phyloP scores from a whole-genome alignment of 2,888 invertebrate genomes.

The Idaea biselata region DNA sequence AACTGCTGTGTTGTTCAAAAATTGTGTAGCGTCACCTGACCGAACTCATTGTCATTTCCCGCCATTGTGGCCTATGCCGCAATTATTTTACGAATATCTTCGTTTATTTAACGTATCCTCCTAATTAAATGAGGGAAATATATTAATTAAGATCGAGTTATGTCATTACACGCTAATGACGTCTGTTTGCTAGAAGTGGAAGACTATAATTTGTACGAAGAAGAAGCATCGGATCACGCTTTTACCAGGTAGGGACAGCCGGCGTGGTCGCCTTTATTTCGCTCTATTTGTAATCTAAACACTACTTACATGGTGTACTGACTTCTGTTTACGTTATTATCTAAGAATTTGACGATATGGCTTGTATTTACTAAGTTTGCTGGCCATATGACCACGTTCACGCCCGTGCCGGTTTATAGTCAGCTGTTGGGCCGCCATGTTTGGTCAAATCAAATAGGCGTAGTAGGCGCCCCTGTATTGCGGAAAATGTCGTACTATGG shows the following conservation, averaged over 20 bases:
- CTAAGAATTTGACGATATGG: slow-evolving; percentile 16
- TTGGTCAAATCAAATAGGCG: slow-evolving; percentile 78
- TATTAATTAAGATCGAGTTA: slow-evolving; percentile 60
- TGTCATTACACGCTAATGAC: slow-evolving; percentile 80
- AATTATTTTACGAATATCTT: slow-evolving; percentile 43
- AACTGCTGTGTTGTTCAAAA: slow-evolving; percentile 44
- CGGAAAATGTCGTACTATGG: slow-evolving; percentile 48
- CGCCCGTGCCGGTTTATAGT: slow-evolving; percentile 76
- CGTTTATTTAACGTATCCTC: slow-evolving; percentile 39
- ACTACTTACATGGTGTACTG: background rate
- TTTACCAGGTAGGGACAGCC: slow-evolving; percentile 74
- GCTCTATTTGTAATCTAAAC: slow-evolving; percentile 14
- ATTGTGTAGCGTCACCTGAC: slow-evolving; percentile 79
- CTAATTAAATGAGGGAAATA: slow-evolving; percentile 56
- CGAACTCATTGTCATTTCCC: slow-evolving; percentile 80
- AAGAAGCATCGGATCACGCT: slow-evolving; percentile 79
- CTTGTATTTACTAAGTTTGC: slow-evolving; percentile 24
- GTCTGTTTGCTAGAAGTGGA: slow-evolving; percentile 79
- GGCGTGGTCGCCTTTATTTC: slow-evolving; percentile 62
- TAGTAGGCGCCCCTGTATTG: slow-evolving; percentile 63
- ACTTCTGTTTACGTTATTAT: slow-evolving; percentile 6
- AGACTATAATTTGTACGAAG: slow-evolving; percentile 79
- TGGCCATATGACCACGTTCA: slow-evolving; percentile 63
- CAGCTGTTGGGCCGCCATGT: slow-evolving; percentile 82
- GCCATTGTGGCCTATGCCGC: slow-evolving; percentile 75